phyloP scores from a whole-genome alignment of 2,797 vertebrate genomes.

The Cuculus canorus region DNA sequence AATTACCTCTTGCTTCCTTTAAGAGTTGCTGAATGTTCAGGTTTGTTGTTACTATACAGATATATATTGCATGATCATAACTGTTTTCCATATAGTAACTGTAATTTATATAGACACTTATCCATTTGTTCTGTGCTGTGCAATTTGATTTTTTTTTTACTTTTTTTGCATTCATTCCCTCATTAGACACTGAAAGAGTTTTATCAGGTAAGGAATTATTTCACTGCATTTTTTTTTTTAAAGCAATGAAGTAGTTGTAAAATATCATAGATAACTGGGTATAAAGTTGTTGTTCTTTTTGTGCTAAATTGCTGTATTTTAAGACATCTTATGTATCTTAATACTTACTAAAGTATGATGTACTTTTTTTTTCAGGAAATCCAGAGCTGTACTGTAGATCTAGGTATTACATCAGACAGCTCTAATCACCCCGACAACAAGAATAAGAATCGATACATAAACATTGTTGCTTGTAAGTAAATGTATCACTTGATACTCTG shows the following conservation, averaged over 20 bases:
- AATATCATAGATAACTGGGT: conserved; percentile 57
- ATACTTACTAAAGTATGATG: not conserved
- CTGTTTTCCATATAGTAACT: conserved; percentile 77
- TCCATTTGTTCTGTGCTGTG: conserved; percentile 84
- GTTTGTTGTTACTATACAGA: conserved; percentile 64
- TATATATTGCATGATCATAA: conserved; percentile 79
- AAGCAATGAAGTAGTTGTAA: conserved; percentile 79
- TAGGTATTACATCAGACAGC: conserved; percentile 89
- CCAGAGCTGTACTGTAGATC: conserved; percentile 89
- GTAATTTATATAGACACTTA: conserved; percentile 77
- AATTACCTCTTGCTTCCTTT: conserved; percentile 9
- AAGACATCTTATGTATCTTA: conserved; percentile 30
- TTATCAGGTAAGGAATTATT: conserved; percentile 94
- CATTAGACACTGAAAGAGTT: conserved; percentile 98
- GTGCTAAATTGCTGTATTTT: conserved; percentile 55
- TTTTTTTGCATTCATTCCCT: conserved; percentile 93
- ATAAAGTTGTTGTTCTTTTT: conserved; percentile 65
- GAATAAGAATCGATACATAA: conserved; percentile 93
- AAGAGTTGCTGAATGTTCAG: conserved; percentile 58
- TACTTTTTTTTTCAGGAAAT: conserved; percentile 85
- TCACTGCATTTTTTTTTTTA: conserved; percentile 77
- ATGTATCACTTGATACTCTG: not conserved
- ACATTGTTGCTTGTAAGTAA: conserved; percentile 94
- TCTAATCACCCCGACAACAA: conserved; percentile 95
- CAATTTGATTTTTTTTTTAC: conserved; percentile 93